Evolutionary conservation across 1,140 invertebrate species (phyloP).

Genomic region (Matsumurasca onukii): DNA sequence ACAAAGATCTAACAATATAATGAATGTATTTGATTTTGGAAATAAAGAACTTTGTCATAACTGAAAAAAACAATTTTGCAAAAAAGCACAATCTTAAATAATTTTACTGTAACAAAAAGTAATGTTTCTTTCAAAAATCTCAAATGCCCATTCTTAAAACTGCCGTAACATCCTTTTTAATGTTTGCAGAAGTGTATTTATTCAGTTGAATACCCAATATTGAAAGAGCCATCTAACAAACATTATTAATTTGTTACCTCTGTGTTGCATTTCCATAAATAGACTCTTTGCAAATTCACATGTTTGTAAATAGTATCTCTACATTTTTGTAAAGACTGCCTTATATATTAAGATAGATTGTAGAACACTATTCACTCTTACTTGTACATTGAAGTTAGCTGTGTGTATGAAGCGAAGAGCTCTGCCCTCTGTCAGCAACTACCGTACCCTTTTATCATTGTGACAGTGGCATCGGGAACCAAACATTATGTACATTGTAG

Average conservation of each 20-base stretch:
- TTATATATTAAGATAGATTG: constrained; percentile 9
- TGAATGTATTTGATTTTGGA: too few relatives aligned
- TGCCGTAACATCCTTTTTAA: background rate
- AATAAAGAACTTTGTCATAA: too few relatives aligned
- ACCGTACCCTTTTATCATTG: background rate
- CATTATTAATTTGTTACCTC: too few relatives aligned
- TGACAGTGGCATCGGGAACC: background rate
- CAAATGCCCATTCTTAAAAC: background rate
- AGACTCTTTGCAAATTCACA: background rate
- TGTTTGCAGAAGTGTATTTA: background rate
- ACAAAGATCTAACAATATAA: too few relatives aligned
- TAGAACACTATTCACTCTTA: background rate
- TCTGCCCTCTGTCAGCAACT: background rate
- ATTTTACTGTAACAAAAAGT: background rate
- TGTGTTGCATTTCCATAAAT: too few relatives aligned
- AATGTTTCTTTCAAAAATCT: background rate
- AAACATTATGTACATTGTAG: background rate
- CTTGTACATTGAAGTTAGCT: background rate
- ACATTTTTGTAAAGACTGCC: constrained; percentile 16
- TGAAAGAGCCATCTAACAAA: background rate
- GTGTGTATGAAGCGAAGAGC: background rate
- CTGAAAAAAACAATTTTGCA: too few relatives aligned
- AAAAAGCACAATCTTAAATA: too few relatives aligned
- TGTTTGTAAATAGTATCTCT: background rate
- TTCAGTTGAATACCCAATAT: background rate